Evolutionary conservation across 2,888 invertebrate genomes (phyloP), one percentile per base, ranked within the genome.

Genomic region (Coleophora deauratella): DNA sequence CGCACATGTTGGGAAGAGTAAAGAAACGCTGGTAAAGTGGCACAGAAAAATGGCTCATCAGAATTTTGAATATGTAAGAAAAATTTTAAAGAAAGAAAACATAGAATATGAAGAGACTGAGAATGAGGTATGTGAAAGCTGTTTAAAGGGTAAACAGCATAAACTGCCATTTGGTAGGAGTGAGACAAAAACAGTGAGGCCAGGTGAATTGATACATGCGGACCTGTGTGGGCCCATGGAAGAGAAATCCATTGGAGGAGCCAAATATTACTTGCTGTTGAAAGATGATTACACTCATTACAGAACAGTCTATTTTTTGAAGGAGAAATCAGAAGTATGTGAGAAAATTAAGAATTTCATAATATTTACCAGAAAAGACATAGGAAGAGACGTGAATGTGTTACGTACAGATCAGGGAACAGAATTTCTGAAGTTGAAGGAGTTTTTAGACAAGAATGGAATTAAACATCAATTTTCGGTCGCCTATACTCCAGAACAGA

Each of bases 11-110:
- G 35, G 15, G 1, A 10, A 34, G 2, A 2, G 1, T 7, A 12
- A 9, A 1, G 9, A 1, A 11, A 27, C 31, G 10, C 28, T 40
- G n/a, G 1, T 2, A 8, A 48, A 49, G 34, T 54, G 32, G 46
- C 51, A 55, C 27, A 35, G 42, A 40, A 50, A 12, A 21, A 31
- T 55, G 4, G 51, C 44, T 1, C 53, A 52, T 28, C 52, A 52
- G 40, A 53, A 53, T 35, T 21, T 45, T 1, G 14, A 41, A 3
- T 14, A 50, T 40, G 52, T 51, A 2, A 48, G 34, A 35, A 38
- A 38, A 4, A 40, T 54, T 1, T 33, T 47, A 33, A 40, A 38
- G 11, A 15, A 33, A 14, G 27, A 40, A 3, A 30, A 30, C 11
- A 35, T 40, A 31, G 10, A 49, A 9, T 40, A 41, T 42, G 43